Percentiles rank a stretch among this genome's conserved stretches.
phyloP scores from a whole-genome alignment of 2,797 vertebrate genomes.

The Macrochelys suwanniensis region DNA sequence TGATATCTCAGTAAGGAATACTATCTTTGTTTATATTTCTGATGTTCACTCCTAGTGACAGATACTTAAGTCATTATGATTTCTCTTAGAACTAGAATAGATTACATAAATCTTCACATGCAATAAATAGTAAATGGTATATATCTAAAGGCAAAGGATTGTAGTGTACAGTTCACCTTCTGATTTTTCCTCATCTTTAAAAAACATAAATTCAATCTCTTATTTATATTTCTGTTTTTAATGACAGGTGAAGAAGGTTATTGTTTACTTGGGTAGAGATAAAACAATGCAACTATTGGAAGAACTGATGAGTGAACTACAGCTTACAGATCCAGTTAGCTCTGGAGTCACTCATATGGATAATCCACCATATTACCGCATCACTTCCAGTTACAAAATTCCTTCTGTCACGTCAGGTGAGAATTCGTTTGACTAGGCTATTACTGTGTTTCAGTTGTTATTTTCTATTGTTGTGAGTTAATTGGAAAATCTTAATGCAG shows the following conservation, averaged over 20 bases:
- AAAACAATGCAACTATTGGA: slow-evolving; percentile 99
- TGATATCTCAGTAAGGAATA: not conserved
- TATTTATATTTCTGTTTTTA: not conserved
- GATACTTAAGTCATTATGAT: not conserved
- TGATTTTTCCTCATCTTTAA: not conserved
- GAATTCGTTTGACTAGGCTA: not conserved
- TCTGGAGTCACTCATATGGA: slow-evolving; percentile 98
- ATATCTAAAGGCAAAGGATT: not conserved
- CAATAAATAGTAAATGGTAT: not conserved
- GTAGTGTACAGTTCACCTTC: not conserved
- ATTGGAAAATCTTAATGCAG: not conserved
- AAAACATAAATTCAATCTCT: not conserved
- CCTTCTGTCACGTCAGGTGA: slow-evolving; percentile 98
- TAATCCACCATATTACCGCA: slow-evolving; percentile 97
- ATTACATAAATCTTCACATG: not conserved
- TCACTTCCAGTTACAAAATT: slow-evolving; percentile 97
- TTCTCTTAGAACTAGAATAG: not conserved
- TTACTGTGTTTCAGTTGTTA: not conserved
- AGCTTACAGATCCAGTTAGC: slow-evolving; percentile 94
- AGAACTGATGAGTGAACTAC: slow-evolving; percentile 95
- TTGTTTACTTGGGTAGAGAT: slow-evolving; percentile 98
- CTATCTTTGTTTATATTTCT: not conserved
- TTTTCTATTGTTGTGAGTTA: not conserved
- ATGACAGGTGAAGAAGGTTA: slow-evolving; percentile 96
- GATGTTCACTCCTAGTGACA: not conserved